Percentiles rank a stretch among this genome's conserved stretches.
phyloP scores from a whole-genome alignment of 1,140 invertebrate species.

The Seison nebaliae region DNA sequence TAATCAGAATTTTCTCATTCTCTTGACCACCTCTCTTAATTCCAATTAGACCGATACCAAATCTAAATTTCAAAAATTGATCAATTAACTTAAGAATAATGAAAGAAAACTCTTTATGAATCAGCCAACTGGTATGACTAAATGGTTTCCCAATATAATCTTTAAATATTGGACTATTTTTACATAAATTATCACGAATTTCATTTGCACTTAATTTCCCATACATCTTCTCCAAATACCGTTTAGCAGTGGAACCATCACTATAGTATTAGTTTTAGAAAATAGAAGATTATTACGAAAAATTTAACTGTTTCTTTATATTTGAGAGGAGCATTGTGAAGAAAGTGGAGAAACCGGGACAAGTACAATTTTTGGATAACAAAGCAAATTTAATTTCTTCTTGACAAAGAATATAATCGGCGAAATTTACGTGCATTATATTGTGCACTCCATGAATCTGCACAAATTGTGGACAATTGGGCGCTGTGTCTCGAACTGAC shows the following conservation, averaged over 20 bases:
- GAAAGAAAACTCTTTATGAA: constrained; percentile 8
- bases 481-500: constrained; percentile 91
- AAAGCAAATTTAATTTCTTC: constrained; percentile 83
- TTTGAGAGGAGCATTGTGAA: constrained; percentile 76
- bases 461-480: constrained; percentile 75
- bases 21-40: not conserved
- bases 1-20: constrained; percentile 10
- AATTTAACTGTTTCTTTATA: constrained; percentile 74
- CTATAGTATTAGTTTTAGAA: no score
- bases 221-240: no score
- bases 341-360: constrained; percentile 74
- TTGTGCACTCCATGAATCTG: constrained; percentile 91
- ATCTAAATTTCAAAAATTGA: not conserved
- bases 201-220: constrained; percentile 9
- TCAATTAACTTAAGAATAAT: not conserved
- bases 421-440: constrained; percentile 89
- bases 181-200: constrained; percentile 7
- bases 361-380: constrained; percentile 83
- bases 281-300: constrained; percentile 1
- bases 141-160: constrained; percentile 10
- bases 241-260: no score
- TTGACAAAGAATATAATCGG: constrained; percentile 83
- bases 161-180: constrained; percentile 11
- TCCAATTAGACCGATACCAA: constrained; percentile 6
- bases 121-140: not conserved